Evolutionary conservation across 2,888 invertebrate species (phyloP), one percentile per base, ranked within the genome.

Genomic region (Melitaea athalia): DNA sequence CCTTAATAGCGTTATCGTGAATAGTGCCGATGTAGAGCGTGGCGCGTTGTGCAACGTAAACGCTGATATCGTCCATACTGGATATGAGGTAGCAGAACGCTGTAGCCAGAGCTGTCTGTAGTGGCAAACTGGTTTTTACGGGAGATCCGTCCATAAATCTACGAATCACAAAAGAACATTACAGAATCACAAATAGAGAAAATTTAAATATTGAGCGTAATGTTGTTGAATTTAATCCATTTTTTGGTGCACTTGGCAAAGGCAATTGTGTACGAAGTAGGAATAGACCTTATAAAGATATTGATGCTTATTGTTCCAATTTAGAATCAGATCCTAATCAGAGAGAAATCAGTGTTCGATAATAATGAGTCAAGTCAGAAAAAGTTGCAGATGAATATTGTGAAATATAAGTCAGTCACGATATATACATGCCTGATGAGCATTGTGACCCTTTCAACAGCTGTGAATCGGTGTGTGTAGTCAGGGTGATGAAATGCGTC

Each of bases 51-150:
- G 99, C 98, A 3, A 99, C 99, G 77, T 98, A 96, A 15, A 99
- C 97, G 88, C 98, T 98, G 71, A 96, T 95, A 87, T 99, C 99
- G 88, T 99, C 98, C 95, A 99, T 96, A 79, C 98, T 97, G 65
- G 98, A 97, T 76, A 99, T 97, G 67, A 99, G 94, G 86, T 99
- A 98, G 88, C 98, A 99, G 93, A 99, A 99, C 1, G 99, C 98
- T 75, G 99, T 99, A 7, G 99, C 98, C 78, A 99, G 88, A 0
- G 98, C 97, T 0, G 99, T 97, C 88, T 99, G 98, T 61, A 99
- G 92, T 0, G 95, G 95, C 67, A 95, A 94, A 83, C 98, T 96
- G 66, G 96, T 96, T 79, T 96, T 95, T 42, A 98, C 93, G 0
- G 98, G 97, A 0, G 97, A 97, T 0, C 96, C 95, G 84, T 98